These are phyloP conservation scores for Calephelis perditalis DNA, from an alignment of 2,888 invertebrate species.

Conservation along the genomic window DNA sequence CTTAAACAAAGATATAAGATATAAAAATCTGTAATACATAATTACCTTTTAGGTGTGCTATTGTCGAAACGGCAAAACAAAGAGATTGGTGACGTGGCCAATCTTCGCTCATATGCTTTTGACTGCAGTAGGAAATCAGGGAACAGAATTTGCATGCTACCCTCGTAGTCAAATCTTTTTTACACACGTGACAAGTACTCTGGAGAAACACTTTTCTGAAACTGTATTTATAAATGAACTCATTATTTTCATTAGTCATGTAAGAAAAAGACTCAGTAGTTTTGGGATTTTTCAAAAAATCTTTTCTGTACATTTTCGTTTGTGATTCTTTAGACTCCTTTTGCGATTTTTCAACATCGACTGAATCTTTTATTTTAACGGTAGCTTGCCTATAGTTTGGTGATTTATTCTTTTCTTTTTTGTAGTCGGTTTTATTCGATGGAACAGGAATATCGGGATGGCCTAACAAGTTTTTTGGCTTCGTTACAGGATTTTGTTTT, in stretches of 20 bases:
- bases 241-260: constrained; percentile 74
- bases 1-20: no score
- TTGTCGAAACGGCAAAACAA: constrained; percentile 79
- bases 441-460: constrained; percentile 71
- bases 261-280: constrained; percentile 43
- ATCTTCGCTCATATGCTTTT: constrained; percentile 79
- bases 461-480: constrained; percentile 77
- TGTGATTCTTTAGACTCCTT: constrained; percentile 54
- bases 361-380: constrained; percentile 64
- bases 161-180: constrained; percentile 51
- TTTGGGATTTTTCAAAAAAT: constrained; percentile 37
- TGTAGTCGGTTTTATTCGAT: constrained; percentile 73
- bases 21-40: background rate
- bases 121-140: constrained; percentile 81
- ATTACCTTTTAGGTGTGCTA: constrained; percentile 75
- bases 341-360: constrained; percentile 42
- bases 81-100: constrained; percentile 76
- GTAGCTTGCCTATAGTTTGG: constrained; percentile 58
- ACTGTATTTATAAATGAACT: constrained; percentile 80
- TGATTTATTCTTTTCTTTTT: constrained; percentile 71
- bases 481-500: constrained; percentile 50
- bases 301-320: constrained; percentile 43
- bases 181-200: constrained; percentile 76
- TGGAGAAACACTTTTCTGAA: constrained; percentile 81
- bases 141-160: constrained; percentile 73